Conservation (phyloP, 2,797 vertebrate species). For the Hyperoplus immaculatus region DNA sequence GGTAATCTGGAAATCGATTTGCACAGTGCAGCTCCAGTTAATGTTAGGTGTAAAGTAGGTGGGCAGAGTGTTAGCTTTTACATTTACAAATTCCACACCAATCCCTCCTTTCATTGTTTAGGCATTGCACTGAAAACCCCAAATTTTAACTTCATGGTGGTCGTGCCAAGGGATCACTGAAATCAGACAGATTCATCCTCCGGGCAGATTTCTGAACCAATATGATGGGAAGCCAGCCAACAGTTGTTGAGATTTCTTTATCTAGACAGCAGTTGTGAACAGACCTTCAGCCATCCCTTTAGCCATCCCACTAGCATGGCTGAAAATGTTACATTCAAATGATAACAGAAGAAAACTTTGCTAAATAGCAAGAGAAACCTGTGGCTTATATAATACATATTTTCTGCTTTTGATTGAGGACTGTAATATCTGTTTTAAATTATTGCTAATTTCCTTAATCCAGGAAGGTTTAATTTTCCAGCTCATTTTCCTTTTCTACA, state of each 20-base stretch:
- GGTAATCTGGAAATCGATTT: not conserved
- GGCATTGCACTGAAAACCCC: not conserved
- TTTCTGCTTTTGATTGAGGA: not conserved
- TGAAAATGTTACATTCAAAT: not conserved
- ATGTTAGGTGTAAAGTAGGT: not conserved
- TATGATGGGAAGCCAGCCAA: not conserved
- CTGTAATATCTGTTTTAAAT: not conserved
- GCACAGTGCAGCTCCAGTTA: not conserved
- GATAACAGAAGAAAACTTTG: not conserved
- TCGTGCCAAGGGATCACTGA: not conserved
- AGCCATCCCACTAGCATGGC: not conserved
- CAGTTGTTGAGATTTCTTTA: not conserved
- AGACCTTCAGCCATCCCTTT: not conserved
- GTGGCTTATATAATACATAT: not conserved
- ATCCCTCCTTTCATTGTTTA: no score
- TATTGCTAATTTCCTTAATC: slow-evolving; percentile 4
- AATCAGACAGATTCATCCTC: not conserved
- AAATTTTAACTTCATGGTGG: not conserved
- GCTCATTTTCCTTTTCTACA: not conserved
- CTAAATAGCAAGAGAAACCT: not conserved
- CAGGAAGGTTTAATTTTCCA: not conserved
- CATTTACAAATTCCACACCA: not conserved
- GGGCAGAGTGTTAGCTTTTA: not conserved
- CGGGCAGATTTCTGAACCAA: not conserved
- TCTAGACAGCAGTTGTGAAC: not conserved